Evolutionary conservation across 2,113 vertebrate species (phyloP), one percentile per base, ranked within the genome.

Genomic region (Sinocyclocheilus anshuiensis): DNA sequence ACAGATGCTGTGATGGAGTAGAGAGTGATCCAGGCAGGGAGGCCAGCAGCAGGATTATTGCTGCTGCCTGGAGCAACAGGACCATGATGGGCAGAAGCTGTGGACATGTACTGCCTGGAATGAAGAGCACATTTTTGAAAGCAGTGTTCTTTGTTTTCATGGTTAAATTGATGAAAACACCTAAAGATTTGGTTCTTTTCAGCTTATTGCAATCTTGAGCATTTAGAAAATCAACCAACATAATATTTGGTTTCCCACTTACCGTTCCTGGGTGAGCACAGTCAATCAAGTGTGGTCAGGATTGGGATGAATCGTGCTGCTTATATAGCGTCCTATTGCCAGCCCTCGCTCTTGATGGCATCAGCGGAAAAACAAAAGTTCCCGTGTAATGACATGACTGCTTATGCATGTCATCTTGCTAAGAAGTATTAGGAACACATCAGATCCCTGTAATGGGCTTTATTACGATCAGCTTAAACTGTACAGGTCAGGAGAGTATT

Each of bases 11-110:
- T 75, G 59, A 95, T 65, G 92, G 91, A 11, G 90, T 85, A 0
- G 91, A 92, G 0, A 84, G 76, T 77, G 87, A 87, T 0, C 87
- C 89, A 1, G 87, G 26, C 0, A 92, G 92, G 3, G 87, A 1
- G 8, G 95, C 74, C 20, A 89, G 88, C 0, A 96, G 91, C 18
- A 92, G 90, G 78, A 95, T 89, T 76, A 96, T 90, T 63, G 93
- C 92, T 89, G 94, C 89, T 0, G 92, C 90, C 24, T 29, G 93
- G 48, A 92, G 92, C 96, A 96, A 95, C 72, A 93, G 89, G 86
- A 95, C 94, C 97, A 97, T 98, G 91, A 26, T 87, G 88, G 48
- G 92, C 92, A 92, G 76, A 82, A 61, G n/a, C 84, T 87, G 85
- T 39, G 77, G 20, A 65, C 11, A 65, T 48, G 50, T 61, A 61